phyloP scores from a whole-genome alignment of 1,140 invertebrate species.

The Cyrtorhinus lividipennis region DNA sequence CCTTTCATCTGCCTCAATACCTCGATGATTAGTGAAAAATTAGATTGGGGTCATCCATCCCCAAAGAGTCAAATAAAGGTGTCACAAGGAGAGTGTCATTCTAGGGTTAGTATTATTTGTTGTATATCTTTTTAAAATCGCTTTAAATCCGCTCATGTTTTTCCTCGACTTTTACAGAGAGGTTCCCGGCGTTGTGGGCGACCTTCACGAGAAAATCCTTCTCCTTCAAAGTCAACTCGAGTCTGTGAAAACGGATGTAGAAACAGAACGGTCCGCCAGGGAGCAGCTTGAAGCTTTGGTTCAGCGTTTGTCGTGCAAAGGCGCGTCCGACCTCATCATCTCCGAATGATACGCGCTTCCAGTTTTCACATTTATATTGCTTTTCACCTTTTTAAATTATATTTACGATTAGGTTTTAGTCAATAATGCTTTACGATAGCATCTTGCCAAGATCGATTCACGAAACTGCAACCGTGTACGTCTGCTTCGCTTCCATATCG shows the following conservation, averaged over 20 bases:
- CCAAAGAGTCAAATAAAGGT: no score
- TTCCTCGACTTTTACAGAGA: slow-evolving; percentile 20
- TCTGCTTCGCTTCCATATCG: no score
- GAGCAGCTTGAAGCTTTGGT: slow-evolving; percentile 29
- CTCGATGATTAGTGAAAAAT: no score
- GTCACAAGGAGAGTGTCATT: no score
- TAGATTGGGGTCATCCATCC: no score
- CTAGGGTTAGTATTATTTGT: no score
- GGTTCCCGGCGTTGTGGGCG: slow-evolving; percentile 52
- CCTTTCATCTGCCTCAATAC: no score
- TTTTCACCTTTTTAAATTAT: not conserved
- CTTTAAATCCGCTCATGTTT: no score
- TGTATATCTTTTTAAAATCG: no score
- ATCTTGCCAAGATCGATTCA: not conserved
- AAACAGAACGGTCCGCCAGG: slow-evolving; percentile 35
- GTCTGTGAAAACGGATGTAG: slow-evolving; percentile 32
- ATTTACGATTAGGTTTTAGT: not conserved
- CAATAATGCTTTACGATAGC: not conserved
- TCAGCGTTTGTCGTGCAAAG: slow-evolving; percentile 1
- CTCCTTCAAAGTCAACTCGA: slow-evolving; percentile 38
- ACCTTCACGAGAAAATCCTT: slow-evolving; percentile 45
- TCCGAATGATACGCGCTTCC: not conserved
- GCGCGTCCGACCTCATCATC: not conserved
- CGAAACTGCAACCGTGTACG: no score
- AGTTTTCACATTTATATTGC: slow-evolving; percentile 4